These are phyloP conservation scores for Gymnoscopelus microlampas DNA, from an alignment of 2,797 vertebrate species.

Conservation along the genomic window DNA sequence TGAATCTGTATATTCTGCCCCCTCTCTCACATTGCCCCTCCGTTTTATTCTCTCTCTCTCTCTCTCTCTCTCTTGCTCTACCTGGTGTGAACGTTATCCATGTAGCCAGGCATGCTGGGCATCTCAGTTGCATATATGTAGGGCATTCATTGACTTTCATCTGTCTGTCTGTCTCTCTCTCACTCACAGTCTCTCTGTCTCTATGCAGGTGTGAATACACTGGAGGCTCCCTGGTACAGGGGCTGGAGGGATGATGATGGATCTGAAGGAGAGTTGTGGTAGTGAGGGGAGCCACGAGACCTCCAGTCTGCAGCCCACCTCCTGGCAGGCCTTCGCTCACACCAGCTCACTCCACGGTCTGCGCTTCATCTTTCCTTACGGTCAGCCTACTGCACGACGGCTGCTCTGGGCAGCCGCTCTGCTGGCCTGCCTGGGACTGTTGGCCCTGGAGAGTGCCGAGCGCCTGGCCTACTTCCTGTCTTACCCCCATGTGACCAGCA, in stretches of 20 bases:
- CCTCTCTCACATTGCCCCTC: neutral
- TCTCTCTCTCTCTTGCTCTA: neutral
- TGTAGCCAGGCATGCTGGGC: neutral
- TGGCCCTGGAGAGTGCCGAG: constrained; percentile 92
- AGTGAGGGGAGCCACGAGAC: constrained; percentile 89
- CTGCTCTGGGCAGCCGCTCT: constrained; percentile 93
- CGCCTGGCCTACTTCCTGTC: constrained; percentile 94
- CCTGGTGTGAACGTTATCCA: neutral
- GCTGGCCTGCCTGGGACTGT: constrained; percentile 89
- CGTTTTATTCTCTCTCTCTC: neutral
- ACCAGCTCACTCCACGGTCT: constrained; percentile 93
- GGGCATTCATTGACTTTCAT: constrained; percentile 17
- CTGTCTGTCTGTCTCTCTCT: constrained; percentile 11
- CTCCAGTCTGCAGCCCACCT: constrained; percentile 86
- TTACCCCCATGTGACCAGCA: constrained; percentile 95
- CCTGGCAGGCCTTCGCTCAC: constrained; percentile 94
- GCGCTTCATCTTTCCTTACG: constrained; percentile 92
- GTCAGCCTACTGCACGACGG: constrained; percentile 86
- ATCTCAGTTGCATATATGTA: neutral
- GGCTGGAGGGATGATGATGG: constrained; percentile 82
- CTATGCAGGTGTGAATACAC: constrained; percentile 60
- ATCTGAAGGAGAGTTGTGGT: constrained; percentile 93
- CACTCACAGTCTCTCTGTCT: constrained; percentile 1
- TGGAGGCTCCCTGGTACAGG: constrained; percentile 55
- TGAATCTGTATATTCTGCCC: constrained; percentile 4